Evolutionary conservation across 2,797 vertebrate genomes (phyloP), one percentile per base, ranked within the genome.

Genomic region (Cryptoprocta ferox): DNA sequence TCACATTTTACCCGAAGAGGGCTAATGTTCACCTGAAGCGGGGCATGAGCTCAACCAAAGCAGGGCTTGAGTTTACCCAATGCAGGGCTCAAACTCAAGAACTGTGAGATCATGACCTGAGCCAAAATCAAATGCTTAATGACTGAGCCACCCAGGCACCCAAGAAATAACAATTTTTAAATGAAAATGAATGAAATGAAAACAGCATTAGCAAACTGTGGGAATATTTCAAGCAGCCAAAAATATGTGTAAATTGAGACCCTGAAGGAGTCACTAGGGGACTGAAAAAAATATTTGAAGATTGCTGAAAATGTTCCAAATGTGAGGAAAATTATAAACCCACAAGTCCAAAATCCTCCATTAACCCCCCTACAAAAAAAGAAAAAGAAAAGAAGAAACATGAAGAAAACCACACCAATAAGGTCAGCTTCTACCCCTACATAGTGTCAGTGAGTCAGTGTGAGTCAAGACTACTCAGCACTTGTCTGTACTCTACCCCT

Each of bases 281-380:
- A 61, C 48, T 68, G 42, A 70, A 65, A 89, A 89, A 92, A 89
- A 48, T 71, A 81, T 75, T 42, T 79, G 32, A 92, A 94, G 39
- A 92, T 73, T 92, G 11, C 42, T 61, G 48, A 56, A 65, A 56
- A 66, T 42, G 24, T 59, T 76, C n/a, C 61, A 92, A 80, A 37
- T 68, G 15, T 70, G 8, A 89, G 56, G 59, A 79, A 91, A 95
- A 94, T 79, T 73, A 73, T 50, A 88, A 84, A 85, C 13, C 24
- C 73, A 68, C 45, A 73, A 14, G 53, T 92, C 45, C 59, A 84
- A 92, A 24, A 35, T 42, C 13, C 6, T 89, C 63, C 65, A 61
- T 61, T 56, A 84, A 61, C 48, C 16, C 14, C 48, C 16, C 14
- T 56, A 32, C 28, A 53, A 91, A 84, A 59, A 59, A 10, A 50